Evolutionary conservation across 2,113 vertebrate species (phyloP), one percentile per base, ranked within the genome.

Genomic region (Pomatorhinus ruficollis): DNA sequence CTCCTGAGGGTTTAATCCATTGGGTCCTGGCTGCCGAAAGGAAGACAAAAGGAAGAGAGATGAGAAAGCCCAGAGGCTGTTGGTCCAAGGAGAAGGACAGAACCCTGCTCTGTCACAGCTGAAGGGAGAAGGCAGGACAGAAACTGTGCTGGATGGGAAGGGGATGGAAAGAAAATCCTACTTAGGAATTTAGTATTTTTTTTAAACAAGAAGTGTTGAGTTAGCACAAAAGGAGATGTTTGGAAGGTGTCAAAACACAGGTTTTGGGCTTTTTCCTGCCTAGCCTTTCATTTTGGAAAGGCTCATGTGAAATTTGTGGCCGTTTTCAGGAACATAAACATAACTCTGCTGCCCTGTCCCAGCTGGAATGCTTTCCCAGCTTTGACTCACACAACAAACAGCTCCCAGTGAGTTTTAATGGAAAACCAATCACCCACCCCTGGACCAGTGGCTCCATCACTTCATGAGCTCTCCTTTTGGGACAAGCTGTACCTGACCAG

Each of bases 1-100:
- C 75, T 81, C 59, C 61, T 8, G 33, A 72, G 72, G 63, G 44
- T 80, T 91, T 89, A 40, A 95, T 89, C 84, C 65, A 74, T 52
- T 6, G 1, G n/a, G 45, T 56, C 85, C 15, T 0, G 15, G 56
- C 44, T 79, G 68, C 39, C 0, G 7, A 63, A 64, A 74, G 27
- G 18, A 74, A 59, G 33, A 17, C n/a, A 56, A 40, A 27, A 31
- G 28, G 39, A 33, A 47, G 19, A 57, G 53, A n/a, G 42, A 16
- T 35, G 35, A 19, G 40, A 40, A 83, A 68, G 63, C 19, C 20
- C 69, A 11, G 60, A 49, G 57, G 9, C 20, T 1, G 23, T 5
- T 10, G 42, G 57, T 27, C 15, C 2, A 3, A 27, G 64, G 50
- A 30, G 22, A 40, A 27, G 83, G 45, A 22, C 53, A 68, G 53